Evolutionary conservation across 2,888 invertebrate genomes (phyloP), one percentile per base, ranked within the genome.

Genomic region (Cremastobaeus sp.): DNA sequence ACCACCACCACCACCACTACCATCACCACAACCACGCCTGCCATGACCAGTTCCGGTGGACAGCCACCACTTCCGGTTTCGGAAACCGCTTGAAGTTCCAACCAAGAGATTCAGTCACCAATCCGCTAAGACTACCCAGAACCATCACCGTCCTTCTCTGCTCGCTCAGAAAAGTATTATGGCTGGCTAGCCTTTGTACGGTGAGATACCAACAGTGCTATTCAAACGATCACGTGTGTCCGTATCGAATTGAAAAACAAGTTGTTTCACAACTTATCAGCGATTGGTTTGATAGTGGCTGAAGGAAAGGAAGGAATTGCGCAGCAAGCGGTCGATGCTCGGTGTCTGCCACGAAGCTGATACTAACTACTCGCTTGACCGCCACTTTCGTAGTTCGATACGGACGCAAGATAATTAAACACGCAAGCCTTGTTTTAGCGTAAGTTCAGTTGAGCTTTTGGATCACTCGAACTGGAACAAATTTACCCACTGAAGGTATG

Each of bases 61-160:
- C 82, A 71, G 76, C 76, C 76, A 74, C 75, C 76, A 66, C 77
- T 52, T 69, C 82, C 84, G 78, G 80, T 85, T 78, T 81, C 85
- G 83, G 87, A 87, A 85, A 86, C 83, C 81, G 86, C 86, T 83
- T 87, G 86, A 87, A 80, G 79, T 81, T 81, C 25, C 77, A 81
- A 81, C 72, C 77, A 76, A 76, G 81, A 78, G 78, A 81, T 78
- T 78, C 77, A 77, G 73, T 77, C 77, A 75, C 74, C 76, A 76
- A 77, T 77, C 73, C 77, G 74, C 64, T 76, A 73, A 75, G 76
- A 78, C 76, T 74, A 78, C 74, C 69, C 59, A 77, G 62, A 54
- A 65, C 69, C 69, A 79, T 70, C 77, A 80, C 78, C 80, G 79
- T 77, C 79, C 78, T 81, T 78, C 79, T 79, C 79, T 77, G 71